Percentiles rank a stretch among this genome's conserved stretches.
Evolutionary conservation across 2,113 vertebrate species (phyloP).

Genomic region (Halichoerus grypus): DNA sequence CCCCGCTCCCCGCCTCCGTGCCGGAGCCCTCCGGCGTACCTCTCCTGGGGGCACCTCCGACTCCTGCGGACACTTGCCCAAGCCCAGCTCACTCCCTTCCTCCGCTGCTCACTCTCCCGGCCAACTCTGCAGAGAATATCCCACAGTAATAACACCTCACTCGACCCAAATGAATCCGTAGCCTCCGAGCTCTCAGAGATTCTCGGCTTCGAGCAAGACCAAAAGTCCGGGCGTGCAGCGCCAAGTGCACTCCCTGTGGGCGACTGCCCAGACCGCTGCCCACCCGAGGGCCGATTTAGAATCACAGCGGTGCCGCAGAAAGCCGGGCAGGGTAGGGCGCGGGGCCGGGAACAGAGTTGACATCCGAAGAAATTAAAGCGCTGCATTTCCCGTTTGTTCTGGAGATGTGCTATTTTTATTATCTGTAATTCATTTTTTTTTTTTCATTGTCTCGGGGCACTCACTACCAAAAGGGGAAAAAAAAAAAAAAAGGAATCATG

Average conservation of each 20-base stretch:
- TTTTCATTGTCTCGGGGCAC: conserved; percentile 60
- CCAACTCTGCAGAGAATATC: conserved; percentile 66
- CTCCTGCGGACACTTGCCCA: conserved; percentile 31
- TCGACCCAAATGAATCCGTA: neutral
- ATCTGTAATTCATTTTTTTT: conserved; percentile 34
- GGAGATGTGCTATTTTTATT: conserved; percentile 70
- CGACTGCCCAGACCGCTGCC: conserved; percentile 4
- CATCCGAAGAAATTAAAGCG: conserved; percentile 68
- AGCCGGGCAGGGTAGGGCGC: neutral
- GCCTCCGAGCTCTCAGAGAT: conserved; percentile 26
- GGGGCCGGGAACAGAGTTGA: conserved; percentile 62
- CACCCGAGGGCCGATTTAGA: neutral
- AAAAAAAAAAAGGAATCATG: neutral
- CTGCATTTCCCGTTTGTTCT: conserved; percentile 48
- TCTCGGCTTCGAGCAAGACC: neutral
- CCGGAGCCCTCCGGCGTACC: conserved; percentile 14
- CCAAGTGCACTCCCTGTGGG: neutral
- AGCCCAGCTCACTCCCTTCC: neutral
- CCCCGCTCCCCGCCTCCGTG: neutral
- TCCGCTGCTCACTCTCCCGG: conserved; percentile 4
- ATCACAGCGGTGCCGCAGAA: neutral
- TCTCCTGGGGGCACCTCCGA: neutral
- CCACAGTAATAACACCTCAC: neutral
- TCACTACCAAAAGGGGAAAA: neutral
- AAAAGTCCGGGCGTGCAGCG: conserved; percentile 14